phyloP scores from a whole-genome alignment of 1,140 invertebrate genomes.

The Dreissena polymorpha region DNA sequence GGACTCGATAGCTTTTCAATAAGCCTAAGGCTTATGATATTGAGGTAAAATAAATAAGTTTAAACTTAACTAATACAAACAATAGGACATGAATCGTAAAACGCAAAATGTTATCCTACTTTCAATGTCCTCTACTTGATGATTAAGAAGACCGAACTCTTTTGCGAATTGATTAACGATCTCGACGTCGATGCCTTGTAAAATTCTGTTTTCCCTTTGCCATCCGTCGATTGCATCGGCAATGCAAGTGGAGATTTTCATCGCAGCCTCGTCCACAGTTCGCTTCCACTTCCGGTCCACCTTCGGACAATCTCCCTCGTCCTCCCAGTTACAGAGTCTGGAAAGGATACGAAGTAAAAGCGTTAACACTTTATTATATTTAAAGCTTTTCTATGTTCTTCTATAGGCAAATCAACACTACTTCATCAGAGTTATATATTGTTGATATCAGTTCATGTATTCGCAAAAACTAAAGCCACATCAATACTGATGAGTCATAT shows the following conservation, averaged over 20 bases:
- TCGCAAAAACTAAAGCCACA: too few relatives aligned
- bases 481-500: too few relatives aligned
- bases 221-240: conserved; percentile 15
- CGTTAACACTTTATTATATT: too few relatives aligned
- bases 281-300: conserved; percentile 28
- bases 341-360: not conserved
- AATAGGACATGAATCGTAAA: too few relatives aligned
- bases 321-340: conserved; percentile 36
- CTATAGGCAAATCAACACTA: too few relatives aligned
- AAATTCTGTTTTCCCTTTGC: conserved; percentile 23
- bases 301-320: not conserved
- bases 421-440: too few relatives aligned
- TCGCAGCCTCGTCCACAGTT: conserved; percentile 20
- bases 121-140: conserved; percentile 41
- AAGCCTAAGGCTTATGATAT: too few relatives aligned
- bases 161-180: conserved; percentile 24
- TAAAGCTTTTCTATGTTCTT: too few relatives aligned
- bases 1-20: too few relatives aligned
- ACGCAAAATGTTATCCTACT: not conserved
- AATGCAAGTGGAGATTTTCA: conserved; percentile 25
- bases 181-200: conserved; percentile 10
- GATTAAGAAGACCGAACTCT: conserved; percentile 27
- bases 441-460: too few relatives aligned
- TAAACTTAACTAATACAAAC: too few relatives aligned
- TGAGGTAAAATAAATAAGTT: too few relatives aligned